Conservation (phyloP, 2,888 invertebrate species). For the Callimorpha dominula region DNA sequence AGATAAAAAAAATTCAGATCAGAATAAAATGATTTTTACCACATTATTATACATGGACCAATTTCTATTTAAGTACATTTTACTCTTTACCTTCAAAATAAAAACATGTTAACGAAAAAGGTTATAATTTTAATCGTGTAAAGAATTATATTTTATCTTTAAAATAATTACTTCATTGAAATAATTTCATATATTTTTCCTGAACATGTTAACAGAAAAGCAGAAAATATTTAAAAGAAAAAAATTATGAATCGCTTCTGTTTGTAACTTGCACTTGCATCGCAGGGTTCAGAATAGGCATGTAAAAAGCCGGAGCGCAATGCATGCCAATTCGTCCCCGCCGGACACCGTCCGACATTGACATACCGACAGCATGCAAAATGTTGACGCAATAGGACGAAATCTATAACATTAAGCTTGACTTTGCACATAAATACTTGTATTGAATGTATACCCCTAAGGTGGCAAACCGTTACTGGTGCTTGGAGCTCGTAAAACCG, state of each 20-base stretch:
- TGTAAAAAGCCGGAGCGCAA: constrained; percentile 81
- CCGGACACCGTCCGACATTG: constrained; percentile 67
- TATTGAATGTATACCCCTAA: not conserved
- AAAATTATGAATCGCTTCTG: constrained; percentile 33
- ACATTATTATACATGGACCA: too few relatives aligned
- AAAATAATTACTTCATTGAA: too few relatives aligned
- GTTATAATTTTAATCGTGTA: too few relatives aligned
- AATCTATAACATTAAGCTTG: not conserved
- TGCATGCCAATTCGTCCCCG: constrained; percentile 82
- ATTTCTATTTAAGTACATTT: too few relatives aligned
- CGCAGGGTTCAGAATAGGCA: constrained; percentile 70
- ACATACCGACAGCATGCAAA: constrained; percentile 61
- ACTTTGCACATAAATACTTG: not conserved
- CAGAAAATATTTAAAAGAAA: not conserved
- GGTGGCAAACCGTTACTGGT: too few relatives aligned
- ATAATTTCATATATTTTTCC: too few relatives aligned
- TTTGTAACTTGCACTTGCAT: constrained; percentile 37
- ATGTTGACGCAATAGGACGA: constrained; percentile 7
- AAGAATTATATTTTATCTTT: too few relatives aligned
- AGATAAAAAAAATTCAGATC: too few relatives aligned
- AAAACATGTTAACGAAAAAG: too few relatives aligned
- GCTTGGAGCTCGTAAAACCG: too few relatives aligned
- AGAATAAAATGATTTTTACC: too few relatives aligned
- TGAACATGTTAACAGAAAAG: not conserved
- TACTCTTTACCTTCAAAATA: too few relatives aligned